phyloP scores from a whole-genome alignment of 2,113 vertebrate genomes.

The Tapirus terrestris region DNA sequence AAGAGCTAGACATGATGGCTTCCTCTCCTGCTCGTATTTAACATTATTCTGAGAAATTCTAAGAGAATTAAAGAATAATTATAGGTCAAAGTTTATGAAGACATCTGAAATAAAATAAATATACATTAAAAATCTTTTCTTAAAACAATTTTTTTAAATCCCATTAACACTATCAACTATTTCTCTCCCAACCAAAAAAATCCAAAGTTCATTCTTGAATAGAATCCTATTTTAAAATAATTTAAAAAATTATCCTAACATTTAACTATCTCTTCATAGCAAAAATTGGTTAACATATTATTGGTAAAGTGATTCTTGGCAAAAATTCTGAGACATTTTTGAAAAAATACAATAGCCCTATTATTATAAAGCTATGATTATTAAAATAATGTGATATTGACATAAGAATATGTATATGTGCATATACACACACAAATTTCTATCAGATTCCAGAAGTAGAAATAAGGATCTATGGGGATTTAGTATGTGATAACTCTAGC shows the following conservation, averaged over 20 bases:
- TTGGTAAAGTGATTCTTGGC: background rate
- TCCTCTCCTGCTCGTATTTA: background rate
- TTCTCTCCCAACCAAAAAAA: too few relatives aligned
- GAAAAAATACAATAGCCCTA: background rate
- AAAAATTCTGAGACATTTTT: background rate
- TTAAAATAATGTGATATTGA: background rate
- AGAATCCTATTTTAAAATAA: background rate
- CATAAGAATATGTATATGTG: background rate
- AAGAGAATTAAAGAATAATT: background rate
- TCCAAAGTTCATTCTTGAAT: background rate
- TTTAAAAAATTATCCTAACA: background rate
- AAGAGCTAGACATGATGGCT: background rate
- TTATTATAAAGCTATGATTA: background rate
- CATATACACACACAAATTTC: background rate
- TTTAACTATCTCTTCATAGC: background rate
- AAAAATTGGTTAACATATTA: background rate
- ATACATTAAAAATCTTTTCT: background rate
- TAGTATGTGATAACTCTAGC: background rate
- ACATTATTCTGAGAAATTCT: background rate
- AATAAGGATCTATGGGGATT: background rate
- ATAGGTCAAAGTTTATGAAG: background rate
- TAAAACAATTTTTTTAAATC: background rate
- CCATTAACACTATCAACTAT: background rate
- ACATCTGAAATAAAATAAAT: background rate
- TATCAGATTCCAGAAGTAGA: background rate